Base-by-base conservation (phyloP, 2,888 invertebrate genomes). In the Syrphus vitripennis region DNA sequence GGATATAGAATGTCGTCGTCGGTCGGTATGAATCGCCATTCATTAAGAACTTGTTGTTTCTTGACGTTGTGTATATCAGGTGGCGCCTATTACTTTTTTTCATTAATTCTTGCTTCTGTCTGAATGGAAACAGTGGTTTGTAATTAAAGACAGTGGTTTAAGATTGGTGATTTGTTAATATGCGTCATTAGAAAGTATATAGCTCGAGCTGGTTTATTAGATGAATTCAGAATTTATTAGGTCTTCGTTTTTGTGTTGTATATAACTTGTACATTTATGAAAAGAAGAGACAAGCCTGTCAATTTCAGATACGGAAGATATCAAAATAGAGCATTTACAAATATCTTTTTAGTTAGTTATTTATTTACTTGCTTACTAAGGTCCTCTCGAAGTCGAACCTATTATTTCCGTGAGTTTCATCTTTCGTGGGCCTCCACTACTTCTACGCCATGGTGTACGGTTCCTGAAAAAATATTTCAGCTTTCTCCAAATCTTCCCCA, bases 1-100 rank as follows among this genome's bases (percentile, higher is more conserved):
- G 84, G 55, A 77, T 59, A 77, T 59, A 76, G 50, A 69, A 78
- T 81, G 48, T 63, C 76, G 19, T 45, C n/a, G n/a, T n/a, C n/a
- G n/a, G n/a, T n/a, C 72, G 80, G 77, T 76, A 74, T 70, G 82
- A 45, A 82, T 82, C 74, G 70, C 74, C 81, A 86, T 86, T 86
- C 77, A 86, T 86, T 77, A 81, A 57, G 69, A 63, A 24, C 70
- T 16, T 34, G 57, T 50, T 26, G 57, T 81, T 63, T 34, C n/a
- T 14, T 34, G 3, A 21, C 21, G 21, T 21, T 57, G 59, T 9
- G 76, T 74, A 65, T 82, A 81, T 65, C 71, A 69, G 71, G 72
- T 80, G 80, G 84, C 84, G 84, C 84, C 80, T 80, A 57, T 53
- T 67, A 57, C 16, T 69, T 78, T 70, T 70, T 45, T 14, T 31